phyloP scores from a whole-genome alignment of 2,888 invertebrate genomes.

The Acanthacorydalis orientalis region DNA sequence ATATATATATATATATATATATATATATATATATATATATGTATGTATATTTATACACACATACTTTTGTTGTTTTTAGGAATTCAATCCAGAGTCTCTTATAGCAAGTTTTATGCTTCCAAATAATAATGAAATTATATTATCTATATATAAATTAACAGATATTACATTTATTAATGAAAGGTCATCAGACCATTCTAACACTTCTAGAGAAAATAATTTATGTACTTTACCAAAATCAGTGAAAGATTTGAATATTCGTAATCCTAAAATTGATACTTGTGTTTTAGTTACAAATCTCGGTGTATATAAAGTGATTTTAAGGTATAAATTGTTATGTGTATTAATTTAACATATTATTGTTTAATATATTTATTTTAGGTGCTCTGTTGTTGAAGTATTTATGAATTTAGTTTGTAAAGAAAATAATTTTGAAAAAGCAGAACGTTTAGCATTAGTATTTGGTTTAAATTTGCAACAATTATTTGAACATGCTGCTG shows the following conservation, averaged over 20 bases:
- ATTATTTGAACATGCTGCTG: constrained; percentile 64
- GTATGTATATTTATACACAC: background rate
- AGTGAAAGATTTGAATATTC: constrained; percentile 28
- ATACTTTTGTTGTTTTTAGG: constrained; percentile 22
- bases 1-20: too few relatives aligned
- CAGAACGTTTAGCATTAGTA: constrained; percentile 37
- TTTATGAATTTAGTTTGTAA: constrained; percentile 38
- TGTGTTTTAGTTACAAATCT: constrained; percentile 42
- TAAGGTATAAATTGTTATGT: too few relatives aligned
- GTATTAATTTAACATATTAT: background rate
- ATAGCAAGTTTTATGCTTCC: constrained; percentile 36
- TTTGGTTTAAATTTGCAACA: constrained; percentile 46
- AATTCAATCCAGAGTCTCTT: constrained; percentile 37
- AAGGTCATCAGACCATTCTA: constrained; percentile 8
- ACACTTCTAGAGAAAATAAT: constrained; percentile 16
- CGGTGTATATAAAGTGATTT: constrained; percentile 38
- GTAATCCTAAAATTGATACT: constrained; percentile 31
- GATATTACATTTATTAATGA: constrained; percentile 22
- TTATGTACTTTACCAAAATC: constrained; percentile 26
- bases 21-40: too few relatives aligned
- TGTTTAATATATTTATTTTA: constrained; percentile 10
- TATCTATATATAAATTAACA: constrained; percentile 30
- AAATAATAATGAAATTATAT: constrained; percentile 30
- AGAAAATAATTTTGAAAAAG: constrained; percentile 33
- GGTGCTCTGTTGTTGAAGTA: constrained; percentile 28